A percentile compares a stretch with the other conserved stretches of the same genome.
phyloP scores from a whole-genome alignment of 2,113 vertebrate species.

The Ornithorhynchus anatinus region DNA sequence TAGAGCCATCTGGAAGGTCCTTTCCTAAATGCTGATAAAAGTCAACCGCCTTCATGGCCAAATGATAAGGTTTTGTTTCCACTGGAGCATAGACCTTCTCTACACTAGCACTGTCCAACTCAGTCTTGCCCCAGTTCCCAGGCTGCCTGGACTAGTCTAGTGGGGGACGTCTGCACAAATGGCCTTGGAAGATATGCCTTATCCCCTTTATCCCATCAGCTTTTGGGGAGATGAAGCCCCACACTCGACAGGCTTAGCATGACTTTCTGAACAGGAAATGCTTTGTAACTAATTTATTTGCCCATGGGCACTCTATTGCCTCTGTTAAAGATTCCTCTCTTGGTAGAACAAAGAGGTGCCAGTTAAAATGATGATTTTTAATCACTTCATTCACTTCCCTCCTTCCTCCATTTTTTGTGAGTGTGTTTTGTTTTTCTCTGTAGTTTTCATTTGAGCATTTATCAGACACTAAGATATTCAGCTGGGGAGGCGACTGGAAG shows the following conservation, averaged over 20 bases:
- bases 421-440: constrained; percentile 19
- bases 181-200: too few species aligned
- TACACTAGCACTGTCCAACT: too few species aligned
- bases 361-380: constrained; percentile 42
- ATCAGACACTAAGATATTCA: neutral
- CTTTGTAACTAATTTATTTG: constrained; percentile 59
- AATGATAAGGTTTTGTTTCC: neutral
- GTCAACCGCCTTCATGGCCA: neutral
- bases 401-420: constrained; percentile 42
- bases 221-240: too few species aligned
- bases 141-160: neutral
- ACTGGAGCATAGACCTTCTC: fast-evolving
- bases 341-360: constrained; percentile 55
- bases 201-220: too few species aligned
- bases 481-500: neutral
- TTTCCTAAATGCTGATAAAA: constrained; percentile 10
- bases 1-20: neutral
- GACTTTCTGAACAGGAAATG: constrained; percentile 52
- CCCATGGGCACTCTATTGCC: constrained; percentile 52
- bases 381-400: constrained; percentile 45
- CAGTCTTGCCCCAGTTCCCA: neutral
- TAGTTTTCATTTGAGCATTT: neutral
- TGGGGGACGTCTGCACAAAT: neutral
- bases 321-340: constrained; percentile 52
- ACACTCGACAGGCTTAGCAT: constrained; percentile 31